Evolutionary conservation across 2,113 vertebrate species (phyloP).

Genomic region (Triplophysa dalaica): DNA sequence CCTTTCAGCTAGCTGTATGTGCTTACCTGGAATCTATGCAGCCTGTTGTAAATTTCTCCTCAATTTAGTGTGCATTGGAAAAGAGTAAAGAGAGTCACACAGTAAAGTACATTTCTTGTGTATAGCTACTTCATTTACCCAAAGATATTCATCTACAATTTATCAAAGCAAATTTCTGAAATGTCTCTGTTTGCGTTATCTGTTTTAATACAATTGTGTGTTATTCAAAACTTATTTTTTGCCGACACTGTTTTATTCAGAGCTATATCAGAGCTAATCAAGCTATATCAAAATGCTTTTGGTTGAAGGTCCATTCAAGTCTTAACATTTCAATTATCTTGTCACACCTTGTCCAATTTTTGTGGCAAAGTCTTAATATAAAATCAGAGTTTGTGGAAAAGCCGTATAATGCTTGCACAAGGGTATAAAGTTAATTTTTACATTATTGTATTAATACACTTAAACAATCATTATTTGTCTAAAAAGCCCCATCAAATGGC

Average conservation of each 20-base stretch:
- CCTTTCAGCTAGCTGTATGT: background rate
- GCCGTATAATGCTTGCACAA: conserved; percentile 15
- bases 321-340: conserved; percentile 15
- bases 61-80: background rate
- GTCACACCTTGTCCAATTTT: background rate
- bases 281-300: conserved; percentile 5
- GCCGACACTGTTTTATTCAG: conserved; percentile 4
- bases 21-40: conserved; percentile 46
- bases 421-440: conserved; percentile 23
- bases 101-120: conserved; percentile 4
- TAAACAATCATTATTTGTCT: background rate
- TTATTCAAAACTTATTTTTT: background rate
- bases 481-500: background rate
- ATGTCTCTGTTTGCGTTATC: background rate
- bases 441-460: conserved; percentile 29
- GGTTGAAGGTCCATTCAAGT: background rate
- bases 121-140: conserved; percentile 8
- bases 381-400: conserved; percentile 23
- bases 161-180: conserved; percentile 1
- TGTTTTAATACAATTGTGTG: conserved; percentile 3
- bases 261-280: background rate
- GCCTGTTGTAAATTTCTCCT: conserved; percentile 15
- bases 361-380: conserved; percentile 12
- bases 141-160: conserved; percentile 22
- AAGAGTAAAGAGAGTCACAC: background rate